Percentiles rank a stretch among this genome's conserved stretches.
phyloP scores from a whole-genome alignment of 2,113 vertebrate genomes.

The Picathartes gymnocephalus region DNA sequence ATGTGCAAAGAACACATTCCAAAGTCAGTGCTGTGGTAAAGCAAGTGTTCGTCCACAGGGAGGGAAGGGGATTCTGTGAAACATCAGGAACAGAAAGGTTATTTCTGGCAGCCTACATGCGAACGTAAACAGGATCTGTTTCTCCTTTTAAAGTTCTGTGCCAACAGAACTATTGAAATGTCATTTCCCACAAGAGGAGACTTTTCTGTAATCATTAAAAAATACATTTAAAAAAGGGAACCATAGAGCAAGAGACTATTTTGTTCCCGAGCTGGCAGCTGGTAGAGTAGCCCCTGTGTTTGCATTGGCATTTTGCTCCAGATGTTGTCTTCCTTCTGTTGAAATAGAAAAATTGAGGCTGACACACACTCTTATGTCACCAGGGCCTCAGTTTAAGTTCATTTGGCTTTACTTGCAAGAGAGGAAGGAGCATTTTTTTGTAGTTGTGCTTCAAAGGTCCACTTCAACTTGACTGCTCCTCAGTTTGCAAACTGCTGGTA shows the following conservation, averaged over 20 bases:
- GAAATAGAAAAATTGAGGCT: constrained; percentile 66
- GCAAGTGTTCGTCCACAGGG: constrained; percentile 59
- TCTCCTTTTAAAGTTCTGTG: constrained; percentile 53
- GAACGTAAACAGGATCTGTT: constrained; percentile 30
- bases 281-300: constrained; percentile 54
- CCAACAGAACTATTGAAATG: constrained; percentile 63
- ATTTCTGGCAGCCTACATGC: constrained; percentile 55
- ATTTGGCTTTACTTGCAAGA: constrained; percentile 43
- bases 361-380: constrained; percentile 36
- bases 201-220: constrained; percentile 50
- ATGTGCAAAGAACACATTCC: constrained; percentile 62
- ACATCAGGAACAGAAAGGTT: constrained; percentile 47
- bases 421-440: constrained; percentile 38
- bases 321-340: constrained; percentile 56
- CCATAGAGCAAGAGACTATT: constrained; percentile 59
- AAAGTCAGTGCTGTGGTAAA: constrained; percentile 72
- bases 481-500: constrained; percentile 97
- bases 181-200: constrained; percentile 51
- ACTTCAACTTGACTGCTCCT: constrained; percentile 59
- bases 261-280: constrained; percentile 57
- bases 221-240: constrained; percentile 55
- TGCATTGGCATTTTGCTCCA: constrained; percentile 68
- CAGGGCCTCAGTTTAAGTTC: constrained; percentile 21
- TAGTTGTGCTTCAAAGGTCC: constrained; percentile 75
- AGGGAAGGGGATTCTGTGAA: constrained; percentile 57